Evolutionary conservation across 1,140 invertebrate genomes (phyloP), one percentile per base, ranked within the genome.

Genomic region (Drosophila sulfurigaster): DNA sequence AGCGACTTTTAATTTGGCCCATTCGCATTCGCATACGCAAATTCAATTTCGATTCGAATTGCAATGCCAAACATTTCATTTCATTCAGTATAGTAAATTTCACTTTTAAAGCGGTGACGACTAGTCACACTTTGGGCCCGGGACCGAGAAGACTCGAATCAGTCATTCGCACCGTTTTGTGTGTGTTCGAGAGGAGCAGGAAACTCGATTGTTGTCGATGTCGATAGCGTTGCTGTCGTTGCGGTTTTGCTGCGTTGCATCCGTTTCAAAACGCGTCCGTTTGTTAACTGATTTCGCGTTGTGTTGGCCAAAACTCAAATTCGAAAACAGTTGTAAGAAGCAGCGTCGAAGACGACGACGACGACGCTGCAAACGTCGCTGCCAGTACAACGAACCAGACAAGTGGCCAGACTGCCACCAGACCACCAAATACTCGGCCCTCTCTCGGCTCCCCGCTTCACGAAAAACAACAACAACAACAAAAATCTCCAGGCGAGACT

Each of bases 271-370:
- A 85, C 82, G 78, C 81, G 91, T 91, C 88, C 90, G 83, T 91
- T 91, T 81, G 83, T 91, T 91, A 92, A 92, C 91, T 92, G 90
- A 91, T 88, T 91, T 91, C 90, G 86, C 90, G 90, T 76, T 87
- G 81, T 80, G 72, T 80, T 79, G 81, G 76, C 82, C 80, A 83
- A 82, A 83, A 81, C 79, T 82, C 74, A 82, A 87, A 91, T 78
- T 78, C 79, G 87, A 90, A 90, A 82, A 86, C 82, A 77, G 81
- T 78, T 82, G 35, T 70, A 86, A 79, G 71, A 74, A 74, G 71
- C 71, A 41, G 32, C 54, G 11, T 13, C 35, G 6, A 45, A 56
- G 54, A 32, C 59, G 38, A 49, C 77, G 52, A 51, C 51, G 43
- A 11, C 70, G 60, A 45, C 75, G 28, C 54, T n/a, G 72, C 15